These are phyloP conservation scores for Malthinus flaveolus DNA, from an alignment of 2,888 invertebrate genomes.

Conservation along the genomic window DNA sequence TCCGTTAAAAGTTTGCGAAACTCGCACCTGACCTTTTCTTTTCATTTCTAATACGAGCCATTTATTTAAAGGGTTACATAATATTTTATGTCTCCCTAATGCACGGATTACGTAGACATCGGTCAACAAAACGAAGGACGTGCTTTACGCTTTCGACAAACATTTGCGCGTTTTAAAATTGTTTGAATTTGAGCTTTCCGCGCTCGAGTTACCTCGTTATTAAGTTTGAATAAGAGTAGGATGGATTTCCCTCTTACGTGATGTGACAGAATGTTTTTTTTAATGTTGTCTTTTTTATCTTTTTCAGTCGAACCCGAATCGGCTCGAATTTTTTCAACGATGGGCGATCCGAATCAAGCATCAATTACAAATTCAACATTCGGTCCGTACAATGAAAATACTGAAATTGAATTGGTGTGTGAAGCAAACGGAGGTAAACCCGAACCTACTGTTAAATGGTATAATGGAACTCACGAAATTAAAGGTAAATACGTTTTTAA, in stretches of 20 bases:
- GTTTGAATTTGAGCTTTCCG: conserved; percentile 11
- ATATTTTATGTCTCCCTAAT: conserved; percentile 10
- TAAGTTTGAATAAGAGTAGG: neutral
- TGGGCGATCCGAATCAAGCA: conserved; percentile 8
- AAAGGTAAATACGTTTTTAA: conserved; percentile 51
- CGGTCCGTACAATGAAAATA: conserved; percentile 73
- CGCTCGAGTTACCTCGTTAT: conserved; percentile 6
- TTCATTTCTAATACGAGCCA: neutral
- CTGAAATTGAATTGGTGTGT: conserved; percentile 69
- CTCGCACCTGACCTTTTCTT: neutral
- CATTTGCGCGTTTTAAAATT: conserved; percentile 9
- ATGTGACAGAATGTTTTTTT: neutral
- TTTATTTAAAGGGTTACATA: conserved; percentile 7
- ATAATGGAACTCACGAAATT: conserved; percentile 71
- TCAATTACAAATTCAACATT: conserved; percentile 61
- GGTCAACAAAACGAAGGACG: conserved; percentile 8
- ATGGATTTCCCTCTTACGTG: neutral
- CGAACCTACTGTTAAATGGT: conserved; percentile 83
- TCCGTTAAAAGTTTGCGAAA: neutral
- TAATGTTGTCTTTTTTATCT: conserved; percentile 41
- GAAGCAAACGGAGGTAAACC: conserved; percentile 83
- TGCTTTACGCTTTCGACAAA: conserved; percentile 11
- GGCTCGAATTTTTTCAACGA: conserved; percentile 59
- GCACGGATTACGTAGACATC: conserved; percentile 11
- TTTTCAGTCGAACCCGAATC: conserved; percentile 80